phyloP scores from a whole-genome alignment of 2,797 vertebrate species.

The Buceros bicornis region DNA sequence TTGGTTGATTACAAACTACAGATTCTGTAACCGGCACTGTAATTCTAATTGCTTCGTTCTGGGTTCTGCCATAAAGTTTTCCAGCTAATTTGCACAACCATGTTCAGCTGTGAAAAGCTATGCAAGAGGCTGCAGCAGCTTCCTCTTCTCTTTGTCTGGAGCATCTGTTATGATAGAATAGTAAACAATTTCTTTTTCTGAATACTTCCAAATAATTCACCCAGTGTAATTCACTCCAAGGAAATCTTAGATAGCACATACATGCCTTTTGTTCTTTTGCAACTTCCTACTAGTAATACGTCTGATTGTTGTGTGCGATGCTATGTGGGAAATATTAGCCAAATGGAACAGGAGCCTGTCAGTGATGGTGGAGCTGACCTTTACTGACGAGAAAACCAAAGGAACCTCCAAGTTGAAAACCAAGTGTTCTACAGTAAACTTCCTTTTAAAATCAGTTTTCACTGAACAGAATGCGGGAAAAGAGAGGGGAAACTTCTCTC shows the following conservation, averaged over 20 bases:
- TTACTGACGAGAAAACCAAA: slow-evolving; percentile 12
- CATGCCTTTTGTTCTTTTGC: slow-evolving; percentile 59
- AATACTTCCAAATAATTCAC: slow-evolving; percentile 74
- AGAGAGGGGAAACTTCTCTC: background rate
- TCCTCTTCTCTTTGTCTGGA: slow-evolving; percentile 82
- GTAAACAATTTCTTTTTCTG: slow-evolving; percentile 81
- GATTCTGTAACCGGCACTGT: slow-evolving; percentile 70
- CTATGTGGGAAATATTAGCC: background rate
- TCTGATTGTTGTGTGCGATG: slow-evolving; percentile 39
- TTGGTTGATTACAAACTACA: slow-evolving; percentile 82
- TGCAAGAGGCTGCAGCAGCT: slow-evolving; percentile 73
- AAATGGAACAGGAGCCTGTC: background rate
- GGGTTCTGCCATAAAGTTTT: slow-evolving; percentile 80
- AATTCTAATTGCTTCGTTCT: slow-evolving; percentile 80
- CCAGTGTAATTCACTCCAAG: slow-evolving; percentile 52
- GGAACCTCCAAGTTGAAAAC: background rate
- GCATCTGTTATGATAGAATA: slow-evolving; percentile 85
- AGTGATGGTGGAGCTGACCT: background rate
- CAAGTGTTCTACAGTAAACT: background rate
- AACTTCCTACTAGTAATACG: slow-evolving; percentile 20
- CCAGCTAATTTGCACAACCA: slow-evolving; percentile 78
- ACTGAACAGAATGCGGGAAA: background rate
- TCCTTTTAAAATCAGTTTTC: background rate
- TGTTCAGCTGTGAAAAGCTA: slow-evolving; percentile 79
- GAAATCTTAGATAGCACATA: slow-evolving; percentile 66